Evolutionary conservation across 2,113 vertebrate species (phyloP), one percentile per base, ranked within the genome.

Genomic region (Dicrurus megarhynchus): DNA sequence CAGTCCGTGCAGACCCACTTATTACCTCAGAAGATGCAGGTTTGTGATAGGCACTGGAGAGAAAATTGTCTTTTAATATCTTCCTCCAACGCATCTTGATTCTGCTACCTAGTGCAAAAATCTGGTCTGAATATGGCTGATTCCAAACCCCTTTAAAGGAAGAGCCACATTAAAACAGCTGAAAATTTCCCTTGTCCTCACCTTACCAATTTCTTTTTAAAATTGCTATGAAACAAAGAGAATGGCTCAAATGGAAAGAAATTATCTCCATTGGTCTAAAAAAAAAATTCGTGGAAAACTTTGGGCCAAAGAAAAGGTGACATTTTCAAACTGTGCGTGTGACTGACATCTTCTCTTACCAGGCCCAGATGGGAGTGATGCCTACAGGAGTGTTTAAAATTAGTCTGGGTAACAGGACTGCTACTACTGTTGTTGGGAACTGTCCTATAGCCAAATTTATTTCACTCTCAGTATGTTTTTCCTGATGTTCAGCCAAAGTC

Each of bases 401-500:
- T 69, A 83, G n/a, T 16, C 85, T 64, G 82, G 50, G n/a, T 82
- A 73, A 73, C 57, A 79, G 50, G 53, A 60, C 15, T 93, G 79
- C 92, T 73, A 63, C 92, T 93, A 79, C 87, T 88, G 67, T 73
- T 85, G 32, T 77, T 86, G 53, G 52, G 92, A 89, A 81, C 78
- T 57, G 41, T 94, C 59, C 88, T 82, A 53, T 26, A 80, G 75
- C 59, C 85, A 90, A 65, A 80, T 90, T 87, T 87, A 75, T 94
- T 93, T 90, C 56, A 70, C 50, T 92, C 63, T 73, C 90, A 77
- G 75, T 75, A 42, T 80, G 75, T 61, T 93, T 87, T 90, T 77
- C 82, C 90, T 96, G 90, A 91, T 91, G 61, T 56, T 69, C 78
- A 94, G 89, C 73, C 95, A 96, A 83, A 88, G 30, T 49, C 63